These are phyloP conservation scores for Macroglossus sobrinus DNA, from an alignment of 2,113 vertebrate species.

Conservation along the genomic window DNA sequence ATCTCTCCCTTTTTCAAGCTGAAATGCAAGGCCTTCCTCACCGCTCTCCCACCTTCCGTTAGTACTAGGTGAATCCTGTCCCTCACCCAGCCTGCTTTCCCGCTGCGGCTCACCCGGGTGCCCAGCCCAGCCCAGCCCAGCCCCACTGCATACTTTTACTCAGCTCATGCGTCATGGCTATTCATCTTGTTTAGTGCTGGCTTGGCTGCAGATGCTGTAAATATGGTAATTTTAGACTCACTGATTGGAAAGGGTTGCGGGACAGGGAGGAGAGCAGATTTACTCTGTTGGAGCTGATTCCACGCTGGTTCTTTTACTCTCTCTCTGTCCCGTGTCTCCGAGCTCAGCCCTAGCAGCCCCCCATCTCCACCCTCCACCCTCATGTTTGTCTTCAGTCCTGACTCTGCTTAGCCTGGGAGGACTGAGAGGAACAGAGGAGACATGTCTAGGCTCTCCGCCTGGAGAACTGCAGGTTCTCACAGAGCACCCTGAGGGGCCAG, in stretches of 20 bases:
- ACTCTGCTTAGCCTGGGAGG: neutral
- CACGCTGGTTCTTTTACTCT: neutral
- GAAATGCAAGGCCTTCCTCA: neutral
- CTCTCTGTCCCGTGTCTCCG: neutral
- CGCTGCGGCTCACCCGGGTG: neutral
- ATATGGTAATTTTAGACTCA: conserved; percentile 86
- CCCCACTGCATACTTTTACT: conserved; percentile 78
- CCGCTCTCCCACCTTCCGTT: neutral
- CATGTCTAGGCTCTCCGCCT: neutral
- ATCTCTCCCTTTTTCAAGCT: neutral
- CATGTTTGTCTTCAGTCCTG: neutral
- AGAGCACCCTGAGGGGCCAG: neutral
- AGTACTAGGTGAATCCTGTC: neutral
- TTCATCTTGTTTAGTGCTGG: conserved; percentile 85
- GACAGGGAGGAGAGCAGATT: conserved; percentile 71
- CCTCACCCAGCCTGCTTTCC: neutral
- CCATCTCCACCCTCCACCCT: too few relatives aligned
- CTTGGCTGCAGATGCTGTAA: conserved; percentile 84
- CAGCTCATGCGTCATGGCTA: conserved; percentile 80
- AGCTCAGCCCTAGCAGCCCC: neutral
- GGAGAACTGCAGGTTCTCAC: neutral
- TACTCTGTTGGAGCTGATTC: conserved; percentile 59
- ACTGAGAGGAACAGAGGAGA: neutral
- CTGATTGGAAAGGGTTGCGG: conserved; percentile 80
- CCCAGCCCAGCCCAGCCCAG: conserved; percentile 16